Conservation (phyloP, 1,140 invertebrate genomes). For the Leptestheria dahalacensis region DNA sequence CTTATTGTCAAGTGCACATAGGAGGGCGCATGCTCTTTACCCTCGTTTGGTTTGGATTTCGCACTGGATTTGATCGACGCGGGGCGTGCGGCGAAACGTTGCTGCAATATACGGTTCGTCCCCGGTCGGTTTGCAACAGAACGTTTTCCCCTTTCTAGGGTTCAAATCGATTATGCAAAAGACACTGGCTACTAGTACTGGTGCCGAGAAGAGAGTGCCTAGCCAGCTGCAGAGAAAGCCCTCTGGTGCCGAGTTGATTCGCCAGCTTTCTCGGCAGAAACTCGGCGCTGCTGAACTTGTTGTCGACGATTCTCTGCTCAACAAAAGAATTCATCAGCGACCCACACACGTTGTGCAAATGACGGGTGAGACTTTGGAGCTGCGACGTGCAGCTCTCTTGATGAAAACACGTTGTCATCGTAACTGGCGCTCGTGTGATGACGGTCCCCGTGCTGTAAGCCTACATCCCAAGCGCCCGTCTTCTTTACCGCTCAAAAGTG, state of each 20-base stretch:
- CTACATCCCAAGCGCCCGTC: background rate
- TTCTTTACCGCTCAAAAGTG: background rate
- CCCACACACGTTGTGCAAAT: background rate
- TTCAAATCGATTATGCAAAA: background rate
- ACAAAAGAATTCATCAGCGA: background rate
- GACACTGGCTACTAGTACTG: background rate
- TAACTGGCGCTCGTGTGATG: conserved; percentile 7
- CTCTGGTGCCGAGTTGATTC: conserved; percentile 12
- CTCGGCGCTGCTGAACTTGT: background rate
- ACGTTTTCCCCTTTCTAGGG: background rate
- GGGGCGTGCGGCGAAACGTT: too few species aligned
- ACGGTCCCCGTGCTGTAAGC: background rate
- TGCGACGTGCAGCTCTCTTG: background rate
- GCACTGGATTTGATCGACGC: too few species aligned
- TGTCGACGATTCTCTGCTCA: background rate
- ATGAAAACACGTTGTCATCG: background rate
- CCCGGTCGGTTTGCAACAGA: background rate
- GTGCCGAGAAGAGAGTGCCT: background rate
- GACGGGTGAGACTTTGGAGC: background rate
- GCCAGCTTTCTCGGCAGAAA: conserved; percentile 8
- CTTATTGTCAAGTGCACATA: too few species aligned
- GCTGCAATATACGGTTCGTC: too few species aligned
- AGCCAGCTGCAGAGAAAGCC: background rate
- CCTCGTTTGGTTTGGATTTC: too few species aligned
- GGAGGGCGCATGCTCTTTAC: too few species aligned